phyloP scores from a whole-genome alignment of 1,140 invertebrate species.

The honey bee (Apis mellifera) region Amel_HAv3.1 CM009931.2:1926501-1927000 shows the following conservation, averaged over 20 bases:
- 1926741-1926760: constrained; percentile 3
- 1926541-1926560: not conserved
- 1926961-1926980: too few species aligned
- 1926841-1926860: too few species aligned
- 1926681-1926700: not conserved
- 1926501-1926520: not conserved
- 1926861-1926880: too few species aligned
- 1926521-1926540: not conserved
- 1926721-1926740: not conserved
- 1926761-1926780: too few species aligned
- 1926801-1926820: too few species aligned
- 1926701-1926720: not conserved
- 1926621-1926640: not conserved
- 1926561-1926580: not conserved
- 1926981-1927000: too few species aligned
- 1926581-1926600: constrained; percentile 1
- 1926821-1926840: too few species aligned
- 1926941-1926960: too few species aligned
- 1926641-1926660: not conserved
- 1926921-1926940: too few species aligned
- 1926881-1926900: too few species aligned
- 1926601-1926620: not conserved
- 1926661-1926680: not conserved
- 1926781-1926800: too few species aligned
- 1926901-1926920: too few species aligned